Conservation (phyloP, 2,797 vertebrate species). For the Vultur gryphus region DNA sequence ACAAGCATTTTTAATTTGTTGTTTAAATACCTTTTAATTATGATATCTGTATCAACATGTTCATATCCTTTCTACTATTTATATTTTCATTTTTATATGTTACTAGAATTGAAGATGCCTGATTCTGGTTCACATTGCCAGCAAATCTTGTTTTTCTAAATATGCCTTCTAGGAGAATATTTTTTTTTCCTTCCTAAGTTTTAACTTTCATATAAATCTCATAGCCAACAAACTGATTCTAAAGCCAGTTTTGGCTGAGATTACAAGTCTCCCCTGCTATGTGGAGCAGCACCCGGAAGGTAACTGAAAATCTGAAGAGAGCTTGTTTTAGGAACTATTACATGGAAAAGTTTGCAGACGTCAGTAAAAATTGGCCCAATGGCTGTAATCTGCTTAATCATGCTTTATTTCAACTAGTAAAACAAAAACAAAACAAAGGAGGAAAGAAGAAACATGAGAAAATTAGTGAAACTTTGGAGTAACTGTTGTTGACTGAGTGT, state of each 20-base stretch:
- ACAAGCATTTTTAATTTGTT: background rate
- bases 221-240: background rate
- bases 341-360: background rate
- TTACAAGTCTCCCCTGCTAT: background rate
- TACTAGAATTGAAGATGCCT: background rate
- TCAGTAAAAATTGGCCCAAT: fast-evolving
- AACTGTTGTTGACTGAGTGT: background rate
- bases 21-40: background rate
- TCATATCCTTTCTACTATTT: background rate
- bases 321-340: background rate
- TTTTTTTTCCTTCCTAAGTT: background rate
- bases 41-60: background rate
- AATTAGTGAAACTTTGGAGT: background rate
- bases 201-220: background rate
- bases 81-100: background rate
- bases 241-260: background rate
- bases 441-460: background rate
- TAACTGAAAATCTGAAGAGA: background rate
- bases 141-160: background rate
- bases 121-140: background rate
- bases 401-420: background rate
- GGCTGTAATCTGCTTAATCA: background rate
- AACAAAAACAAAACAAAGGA: background rate
- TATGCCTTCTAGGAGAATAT: background rate
- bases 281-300: background rate